phyloP scores from a whole-genome alignment of 2,888 invertebrate genomes.

The Phania funesta region DNA sequence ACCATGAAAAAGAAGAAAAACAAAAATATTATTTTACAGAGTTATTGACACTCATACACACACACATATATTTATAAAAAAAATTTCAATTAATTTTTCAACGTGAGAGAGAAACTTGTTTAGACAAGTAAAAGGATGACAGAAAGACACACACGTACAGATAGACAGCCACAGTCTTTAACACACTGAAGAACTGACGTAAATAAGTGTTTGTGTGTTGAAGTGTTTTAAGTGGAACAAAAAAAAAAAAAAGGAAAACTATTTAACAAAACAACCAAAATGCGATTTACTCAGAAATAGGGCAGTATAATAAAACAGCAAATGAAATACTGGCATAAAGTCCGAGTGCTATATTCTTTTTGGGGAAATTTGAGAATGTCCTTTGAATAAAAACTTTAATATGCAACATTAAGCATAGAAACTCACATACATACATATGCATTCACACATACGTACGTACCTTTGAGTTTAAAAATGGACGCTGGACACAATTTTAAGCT shows the following conservation, averaged over 20 bases:
- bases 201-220: not conserved
- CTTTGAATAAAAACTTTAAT: constrained; percentile 1
- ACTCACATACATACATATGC: not conserved
- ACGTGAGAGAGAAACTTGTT: constrained; percentile 36
- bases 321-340: constrained; percentile 6
- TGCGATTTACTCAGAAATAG: not conserved
- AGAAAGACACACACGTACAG: not conserved
- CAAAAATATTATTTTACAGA: too few relatives aligned
- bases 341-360: not conserved
- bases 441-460: not conserved
- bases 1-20: too few relatives aligned
- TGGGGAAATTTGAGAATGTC: not conserved
- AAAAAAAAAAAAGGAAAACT: constrained; percentile 7
- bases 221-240: not conserved
- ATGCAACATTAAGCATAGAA: constrained; percentile 8
- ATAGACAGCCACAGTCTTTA: not conserved
- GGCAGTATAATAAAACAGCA: constrained; percentile 12
- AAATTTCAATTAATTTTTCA: constrained; percentile 56
- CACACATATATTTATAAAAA: constrained; percentile 22
- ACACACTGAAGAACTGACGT: not conserved
- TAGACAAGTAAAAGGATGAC: constrained; percentile 23
- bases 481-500: not conserved
- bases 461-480: not conserved
- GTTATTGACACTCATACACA: not conserved
- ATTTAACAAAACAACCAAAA: constrained; percentile 22